A percentile compares a stretch with the other conserved stretches of the same genome.
phyloP scores from a whole-genome alignment of 2,888 invertebrate species.

The Taphrorychus bicolor region DNA sequence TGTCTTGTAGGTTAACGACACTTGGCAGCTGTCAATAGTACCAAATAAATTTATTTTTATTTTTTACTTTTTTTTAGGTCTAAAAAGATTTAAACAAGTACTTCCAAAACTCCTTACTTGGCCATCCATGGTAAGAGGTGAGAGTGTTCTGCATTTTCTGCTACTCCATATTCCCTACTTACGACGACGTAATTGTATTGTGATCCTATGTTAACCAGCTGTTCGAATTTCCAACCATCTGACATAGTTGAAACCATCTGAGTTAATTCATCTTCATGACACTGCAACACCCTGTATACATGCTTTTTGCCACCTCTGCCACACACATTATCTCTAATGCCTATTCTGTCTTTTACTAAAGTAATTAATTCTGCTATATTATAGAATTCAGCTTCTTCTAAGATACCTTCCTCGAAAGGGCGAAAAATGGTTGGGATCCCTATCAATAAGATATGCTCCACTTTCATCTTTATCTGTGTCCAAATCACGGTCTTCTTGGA shows the following conservation, averaged over 20 bases:
- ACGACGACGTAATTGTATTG: conserved; percentile 98
- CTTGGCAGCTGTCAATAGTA: no score
- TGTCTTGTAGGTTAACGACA: no score
- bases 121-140: no score
- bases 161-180: conserved; percentile 89
- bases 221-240: conserved; percentile 99
- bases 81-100: no score
- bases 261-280: conserved; percentile 98
- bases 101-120: no score
- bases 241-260: conserved; percentile 97
- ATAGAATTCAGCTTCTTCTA: conserved; percentile 99
- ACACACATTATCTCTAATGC: conserved; percentile 77
- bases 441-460: conserved; percentile 97
- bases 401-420: conserved; percentile 97
- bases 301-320: conserved; percentile 82
- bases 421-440: conserved; percentile 97
- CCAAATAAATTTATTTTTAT: no score
- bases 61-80: no score
- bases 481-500: conserved; percentile 96
- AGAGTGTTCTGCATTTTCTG: conserved; percentile 81
- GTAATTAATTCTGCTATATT: conserved; percentile 96
- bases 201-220: conserved; percentile 95
- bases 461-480: conserved; percentile 98
- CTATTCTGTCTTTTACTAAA: conserved; percentile 90
- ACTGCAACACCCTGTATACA: conserved; percentile 98